phyloP scores from a whole-genome alignment of 92 coral and sea anemone genomes.

The Palythoa heliodiscus region DNA sequence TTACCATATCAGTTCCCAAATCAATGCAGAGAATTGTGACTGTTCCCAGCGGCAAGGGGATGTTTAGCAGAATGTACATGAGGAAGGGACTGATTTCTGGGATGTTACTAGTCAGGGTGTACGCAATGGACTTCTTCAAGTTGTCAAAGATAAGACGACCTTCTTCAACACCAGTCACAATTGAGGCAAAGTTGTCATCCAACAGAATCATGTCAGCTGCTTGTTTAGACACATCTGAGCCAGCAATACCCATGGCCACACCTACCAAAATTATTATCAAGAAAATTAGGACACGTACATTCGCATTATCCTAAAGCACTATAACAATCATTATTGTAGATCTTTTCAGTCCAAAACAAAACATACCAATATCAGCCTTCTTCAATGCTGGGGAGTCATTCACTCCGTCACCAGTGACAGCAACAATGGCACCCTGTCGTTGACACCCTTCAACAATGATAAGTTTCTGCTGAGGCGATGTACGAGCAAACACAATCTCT shows the following conservation, averaged over 20 bases:
- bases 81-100: slow-evolving; percentile 98
- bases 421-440: slow-evolving; percentile 96
- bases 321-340: too few relatives aligned
- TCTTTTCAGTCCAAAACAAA: neutral
- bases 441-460: slow-evolving; percentile 98
- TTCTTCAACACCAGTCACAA: slow-evolving; percentile 99
- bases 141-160: slow-evolving; percentile 98
- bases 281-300: neutral
- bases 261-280: slow-evolving; percentile 52
- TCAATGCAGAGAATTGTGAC: slow-evolving; percentile 97
- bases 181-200: slow-evolving; percentile 99
- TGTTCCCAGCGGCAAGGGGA: slow-evolving; percentile 94
- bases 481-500: slow-evolving; percentile 97
- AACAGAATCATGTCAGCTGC: slow-evolving; percentile 95
- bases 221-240: slow-evolving; percentile 98
- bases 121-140: slow-evolving; percentile 95
- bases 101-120: slow-evolving; percentile 93
- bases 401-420: slow-evolving; percentile 97
- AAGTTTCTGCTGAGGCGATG: slow-evolving; percentile 97
- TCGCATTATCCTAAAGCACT: too few relatives aligned
- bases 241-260: slow-evolving; percentile 99
- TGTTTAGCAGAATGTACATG: slow-evolving; percentile 86
- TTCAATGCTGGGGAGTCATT: slow-evolving; percentile 98
- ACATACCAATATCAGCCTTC: slow-evolving; percentile 95
- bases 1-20: slow-evolving; percentile 98